Percentiles rank a stretch among this genome's conserved stretches.
phyloP scores from a whole-genome alignment of 2,797 vertebrate species.

The Pangasius djambal region DNA sequence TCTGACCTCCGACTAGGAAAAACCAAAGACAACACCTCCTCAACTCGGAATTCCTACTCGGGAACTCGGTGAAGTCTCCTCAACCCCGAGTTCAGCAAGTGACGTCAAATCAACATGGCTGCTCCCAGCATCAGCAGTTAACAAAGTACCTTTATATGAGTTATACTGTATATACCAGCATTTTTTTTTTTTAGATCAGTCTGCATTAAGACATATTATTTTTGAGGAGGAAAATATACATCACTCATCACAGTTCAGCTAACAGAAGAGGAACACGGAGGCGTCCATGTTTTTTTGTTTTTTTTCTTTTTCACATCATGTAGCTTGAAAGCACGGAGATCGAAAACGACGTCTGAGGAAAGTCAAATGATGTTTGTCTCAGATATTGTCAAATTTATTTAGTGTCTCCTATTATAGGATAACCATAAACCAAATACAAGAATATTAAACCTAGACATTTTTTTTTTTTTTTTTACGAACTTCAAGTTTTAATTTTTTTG shows the following conservation, averaged over 20 bases:
- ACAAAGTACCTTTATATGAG: neutral
- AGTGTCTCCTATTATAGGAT: too few relatives aligned
- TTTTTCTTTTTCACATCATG: neutral
- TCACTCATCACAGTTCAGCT: neutral
- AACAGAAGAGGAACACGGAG: neutral
- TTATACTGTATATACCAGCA: neutral
- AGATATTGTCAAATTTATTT: too few relatives aligned
- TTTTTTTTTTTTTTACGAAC: too few relatives aligned
- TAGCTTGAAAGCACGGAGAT: too few relatives aligned
- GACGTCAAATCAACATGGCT: neutral
- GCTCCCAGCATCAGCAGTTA: neutral
- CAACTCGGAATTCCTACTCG: neutral
- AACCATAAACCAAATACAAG: too few relatives aligned
- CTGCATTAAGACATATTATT: neutral
- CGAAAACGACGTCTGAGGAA: too few relatives aligned
- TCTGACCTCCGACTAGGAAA: neutral
- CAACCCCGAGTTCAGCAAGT: neutral
- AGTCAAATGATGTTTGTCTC: too few relatives aligned
- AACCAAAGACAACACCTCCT: neutral
- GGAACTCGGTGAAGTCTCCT: neutral
- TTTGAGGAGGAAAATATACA: neutral
- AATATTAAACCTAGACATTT: neutral
- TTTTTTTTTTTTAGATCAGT: neutral
- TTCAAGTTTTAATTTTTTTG: too few relatives aligned
- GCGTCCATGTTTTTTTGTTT: neutral